Evolutionary conservation across 2,888 invertebrate species (phyloP), one percentile per base, ranked within the genome.

Genomic region (Drosophila anceps): DNA sequence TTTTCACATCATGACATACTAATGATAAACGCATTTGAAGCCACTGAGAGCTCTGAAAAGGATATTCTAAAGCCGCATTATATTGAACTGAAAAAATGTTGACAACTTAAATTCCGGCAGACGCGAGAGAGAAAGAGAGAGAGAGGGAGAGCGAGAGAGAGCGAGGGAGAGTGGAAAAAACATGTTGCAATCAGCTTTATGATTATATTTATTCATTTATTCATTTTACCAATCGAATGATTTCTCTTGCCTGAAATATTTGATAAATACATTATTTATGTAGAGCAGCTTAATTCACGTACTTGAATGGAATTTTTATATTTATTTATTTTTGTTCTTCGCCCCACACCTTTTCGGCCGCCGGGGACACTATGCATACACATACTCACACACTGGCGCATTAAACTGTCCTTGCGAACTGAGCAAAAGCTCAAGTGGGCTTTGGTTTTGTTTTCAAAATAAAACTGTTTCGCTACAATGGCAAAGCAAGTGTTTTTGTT

Each of bases 371-470:
- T 31, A 44, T 12, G 63, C 53, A 46, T 64, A 10, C 10, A 6
- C n/a, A 10, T 48, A 4, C 33, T 15, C 64, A 9, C 66, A 61
- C 51, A 68, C 65, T 61, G 60, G 48, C 57, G 59, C 62, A 79
- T 82, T 74, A 84, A 79, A 84, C 79, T 79, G 62, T 69, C 76
- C 72, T 71, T 72, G 66, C 48, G 58, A 81, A 64, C 76, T 81
- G 76, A 81, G 89, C 85, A 79, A 79, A 81, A 57, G 83, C 84
- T 86, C 84, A 86, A 88, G 87, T 76, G 73, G 79, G 82, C 87
- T 80, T 80, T 88, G 84, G 89, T 86, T 86, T 88, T 88, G 87
- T 88, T 88, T 79, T 50, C 18, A 50, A 88, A 84, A 84, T 82
- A 78, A 88, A 85, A 84, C 68, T 88, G 72, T 88, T 83, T 76